These are phyloP conservation scores for Trialeurodes vaporariorum DNA, from an alignment of 1,140 invertebrate genomes.

Conservation along the genomic window DNA sequence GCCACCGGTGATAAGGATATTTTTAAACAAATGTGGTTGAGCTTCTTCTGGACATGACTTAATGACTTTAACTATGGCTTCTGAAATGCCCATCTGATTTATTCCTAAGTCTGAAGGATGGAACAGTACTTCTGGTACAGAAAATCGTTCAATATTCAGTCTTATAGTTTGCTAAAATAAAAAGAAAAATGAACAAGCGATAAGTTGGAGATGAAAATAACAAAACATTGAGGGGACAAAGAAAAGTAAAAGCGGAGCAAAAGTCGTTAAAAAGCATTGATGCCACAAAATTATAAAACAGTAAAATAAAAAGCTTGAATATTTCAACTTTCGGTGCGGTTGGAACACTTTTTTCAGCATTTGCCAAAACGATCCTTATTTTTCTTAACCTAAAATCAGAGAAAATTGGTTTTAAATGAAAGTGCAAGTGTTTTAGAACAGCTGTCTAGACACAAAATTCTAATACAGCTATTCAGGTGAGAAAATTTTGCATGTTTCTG, in stretches of 20 bases:
- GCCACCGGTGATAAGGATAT: conserved; percentile 89
- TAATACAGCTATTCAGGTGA: no score
- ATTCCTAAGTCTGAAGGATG: conserved; percentile 92
- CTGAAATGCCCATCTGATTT: conserved; percentile 84
- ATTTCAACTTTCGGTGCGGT: no score
- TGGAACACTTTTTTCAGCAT: no score
- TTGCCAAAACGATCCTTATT: no score
- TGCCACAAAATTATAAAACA: not conserved
- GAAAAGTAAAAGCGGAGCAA: not conserved
- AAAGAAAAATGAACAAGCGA: no score
- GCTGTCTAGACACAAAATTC: no score
- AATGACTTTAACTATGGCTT: conserved; percentile 70
- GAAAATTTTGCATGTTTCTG: no score
- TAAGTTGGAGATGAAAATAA: not conserved
- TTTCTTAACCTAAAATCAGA: no score
- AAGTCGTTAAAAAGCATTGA: no score
- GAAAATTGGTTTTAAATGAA: no score
- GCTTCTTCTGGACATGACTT: conserved; percentile 60
- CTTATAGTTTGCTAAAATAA: conserved; percentile 72
- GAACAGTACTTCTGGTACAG: conserved; percentile 90
- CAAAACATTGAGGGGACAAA: not conserved
- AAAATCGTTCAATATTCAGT: conserved; percentile 85
- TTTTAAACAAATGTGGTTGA: conserved; percentile 68
- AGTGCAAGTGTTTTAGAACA: no score
- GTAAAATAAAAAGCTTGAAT: no score